Percentiles rank a stretch among this genome's conserved stretches.
These are phyloP conservation scores for Antigone vipio DNA, from an alignment of 2,113 vertebrate genomes.

Conservation along the genomic window DNA sequence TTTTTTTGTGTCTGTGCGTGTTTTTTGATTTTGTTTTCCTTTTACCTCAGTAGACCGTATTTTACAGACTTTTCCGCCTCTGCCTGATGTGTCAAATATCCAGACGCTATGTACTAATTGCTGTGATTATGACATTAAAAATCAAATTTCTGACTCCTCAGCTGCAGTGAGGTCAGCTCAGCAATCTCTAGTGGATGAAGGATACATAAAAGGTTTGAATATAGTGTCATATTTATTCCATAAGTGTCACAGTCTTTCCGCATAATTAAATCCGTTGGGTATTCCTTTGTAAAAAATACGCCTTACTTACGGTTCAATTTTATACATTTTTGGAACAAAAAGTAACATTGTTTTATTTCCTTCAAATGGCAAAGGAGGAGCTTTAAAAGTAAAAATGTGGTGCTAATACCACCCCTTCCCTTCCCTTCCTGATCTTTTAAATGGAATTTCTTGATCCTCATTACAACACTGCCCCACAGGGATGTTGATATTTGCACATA, in stretches of 20 bases:
- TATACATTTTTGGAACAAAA: constrained; percentile 17
- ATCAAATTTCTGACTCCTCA: constrained; percentile 31
- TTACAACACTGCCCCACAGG: neutral
- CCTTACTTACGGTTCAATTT: constrained; percentile 21
- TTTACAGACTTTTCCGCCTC: neutral
- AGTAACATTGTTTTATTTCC: neutral
- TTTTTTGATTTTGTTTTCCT: neutral
- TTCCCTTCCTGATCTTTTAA: constrained; percentile 15
- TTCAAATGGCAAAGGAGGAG: constrained; percentile 25
- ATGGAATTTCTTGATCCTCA: constrained; percentile 7
- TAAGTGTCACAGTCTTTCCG: constrained; percentile 36
- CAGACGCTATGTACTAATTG: constrained; percentile 22
- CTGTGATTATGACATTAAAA: constrained; percentile 28
- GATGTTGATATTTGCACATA: constrained; percentile 15
- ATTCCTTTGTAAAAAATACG: constrained; percentile 17
- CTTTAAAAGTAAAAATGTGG: constrained; percentile 19
- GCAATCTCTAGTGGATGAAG: neutral
- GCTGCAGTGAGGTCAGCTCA: neutral
- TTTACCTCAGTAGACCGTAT: neutral
- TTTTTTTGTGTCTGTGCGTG: no score
- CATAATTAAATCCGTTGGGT: constrained; percentile 62
- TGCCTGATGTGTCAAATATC: neutral
- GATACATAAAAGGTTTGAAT: constrained; percentile 15
- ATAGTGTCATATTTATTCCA: constrained; percentile 33
- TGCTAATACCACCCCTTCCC: neutral